Evolutionary conservation across 1,140 invertebrate species (phyloP).

Genomic region (Aphelenchoides fujianensis): DNA sequence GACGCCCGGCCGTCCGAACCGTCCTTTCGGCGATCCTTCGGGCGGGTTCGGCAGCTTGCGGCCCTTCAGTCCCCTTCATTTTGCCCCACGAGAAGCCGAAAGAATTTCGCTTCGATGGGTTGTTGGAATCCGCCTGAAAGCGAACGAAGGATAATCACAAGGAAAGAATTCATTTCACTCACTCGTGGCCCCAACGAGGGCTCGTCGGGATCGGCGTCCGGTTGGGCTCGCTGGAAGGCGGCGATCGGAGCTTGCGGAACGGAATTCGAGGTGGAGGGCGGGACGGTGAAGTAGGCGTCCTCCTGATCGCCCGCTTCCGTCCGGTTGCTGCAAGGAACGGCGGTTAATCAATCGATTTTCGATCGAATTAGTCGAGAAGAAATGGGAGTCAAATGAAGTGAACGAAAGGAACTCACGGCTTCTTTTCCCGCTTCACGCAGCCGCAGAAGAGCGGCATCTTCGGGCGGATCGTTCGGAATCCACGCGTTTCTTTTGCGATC

Average conservation of each 20-base stretch:
- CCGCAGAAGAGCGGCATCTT: too few relatives aligned
- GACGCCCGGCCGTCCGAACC: conserved; percentile 6
- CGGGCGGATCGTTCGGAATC: too few relatives aligned
- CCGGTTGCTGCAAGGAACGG: too few relatives aligned
- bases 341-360: too few relatives aligned
- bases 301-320: too few relatives aligned
- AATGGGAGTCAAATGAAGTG: too few relatives aligned
- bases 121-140: background rate
- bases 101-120: background rate
- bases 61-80: conserved; percentile 1
- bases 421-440: too few relatives aligned
- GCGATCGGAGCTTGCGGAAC: background rate
- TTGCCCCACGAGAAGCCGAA: conserved; percentile 6
- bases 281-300: background rate
- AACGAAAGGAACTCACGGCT: too few relatives aligned
- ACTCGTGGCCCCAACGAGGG: background rate
- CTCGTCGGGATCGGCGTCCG: background rate
- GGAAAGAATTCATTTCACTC: too few relatives aligned
- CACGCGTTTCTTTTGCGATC: too few relatives aligned
- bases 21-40: background rate
- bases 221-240: background rate
- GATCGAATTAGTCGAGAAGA: too few relatives aligned
- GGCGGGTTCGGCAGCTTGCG: background rate
- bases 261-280: background rate
- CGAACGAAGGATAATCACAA: background rate